Evolutionary conservation across 2,888 invertebrate species (phyloP).

Genomic region (Sarcophaga carnaria): DNA sequence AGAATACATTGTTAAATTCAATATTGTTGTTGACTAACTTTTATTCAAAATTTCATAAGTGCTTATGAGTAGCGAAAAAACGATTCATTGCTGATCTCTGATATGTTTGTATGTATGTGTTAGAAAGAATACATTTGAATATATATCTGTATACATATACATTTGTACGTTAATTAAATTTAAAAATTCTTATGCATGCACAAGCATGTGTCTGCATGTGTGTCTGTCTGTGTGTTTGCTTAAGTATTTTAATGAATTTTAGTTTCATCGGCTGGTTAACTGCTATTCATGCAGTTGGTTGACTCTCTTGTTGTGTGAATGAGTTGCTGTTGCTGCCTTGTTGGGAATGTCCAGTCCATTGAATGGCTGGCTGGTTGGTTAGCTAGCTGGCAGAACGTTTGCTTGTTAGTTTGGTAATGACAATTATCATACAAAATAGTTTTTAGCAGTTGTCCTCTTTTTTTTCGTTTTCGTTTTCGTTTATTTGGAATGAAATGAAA

Average conservation of each 20-base stretch:
- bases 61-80: no score
- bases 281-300: conserved; percentile 17
- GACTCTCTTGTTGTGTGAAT: background rate
- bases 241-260: background rate
- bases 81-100: no score
- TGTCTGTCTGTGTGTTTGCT: conserved; percentile 4
- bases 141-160: background rate
- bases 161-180: background rate
- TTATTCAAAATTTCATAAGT: no score
- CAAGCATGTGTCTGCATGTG: background rate
- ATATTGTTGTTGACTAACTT: no score
- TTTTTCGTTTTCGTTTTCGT: background rate
- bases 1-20: no score
- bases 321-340: no score
- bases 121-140: background rate
- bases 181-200: background rate
- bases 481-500: conserved; percentile 46
- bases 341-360: background rate
- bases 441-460: background rate
- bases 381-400: background rate
- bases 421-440: conserved; percentile 48
- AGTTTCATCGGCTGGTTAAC: conserved; percentile 4
- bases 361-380: conserved; percentile 2
- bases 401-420: conserved; percentile 49
- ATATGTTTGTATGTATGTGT: background rate